Evolutionary conservation across 2,888 invertebrate species (phyloP).

Genomic region (Thymelicus sylvestris): DNA sequence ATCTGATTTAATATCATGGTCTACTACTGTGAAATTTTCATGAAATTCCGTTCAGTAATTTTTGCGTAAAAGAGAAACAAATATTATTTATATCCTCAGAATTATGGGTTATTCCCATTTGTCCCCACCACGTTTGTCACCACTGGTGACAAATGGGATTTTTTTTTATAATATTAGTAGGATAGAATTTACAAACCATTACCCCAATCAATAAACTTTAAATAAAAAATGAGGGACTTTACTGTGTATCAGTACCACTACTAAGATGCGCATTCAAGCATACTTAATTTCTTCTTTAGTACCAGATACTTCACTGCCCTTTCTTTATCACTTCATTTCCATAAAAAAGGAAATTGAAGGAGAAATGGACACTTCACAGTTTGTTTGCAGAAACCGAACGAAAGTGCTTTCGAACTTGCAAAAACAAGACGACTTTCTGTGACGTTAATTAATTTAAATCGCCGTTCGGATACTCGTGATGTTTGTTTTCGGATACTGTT

Average conservation of each 20-base stretch:
- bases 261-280: background rate
- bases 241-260: background rate
- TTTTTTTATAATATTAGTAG: too few species aligned
- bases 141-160: too few species aligned
- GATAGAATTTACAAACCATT: too few species aligned
- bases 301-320: background rate
- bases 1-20: too few species aligned
- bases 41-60: too few species aligned
- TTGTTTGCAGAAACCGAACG: conserved; percentile 4
- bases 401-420: conserved; percentile 17
- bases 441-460: conserved; percentile 31
- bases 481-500: conserved; percentile 10
- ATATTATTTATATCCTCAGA: too few species aligned
- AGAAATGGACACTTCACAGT: conserved; percentile 10
- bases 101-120: too few species aligned
- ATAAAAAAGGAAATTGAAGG: conserved; percentile 2
- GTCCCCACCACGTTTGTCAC: too few species aligned
- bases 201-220: too few species aligned
- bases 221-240: too few species aligned
- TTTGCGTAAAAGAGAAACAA: too few species aligned
- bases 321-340: conserved; percentile 7
- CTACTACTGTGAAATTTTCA: too few species aligned
- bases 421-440: conserved; percentile 18
- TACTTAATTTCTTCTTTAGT: background rate
- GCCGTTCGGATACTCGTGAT: background rate